Conservation (phyloP, 2,888 invertebrate genomes). For the Polyploca ridens region DNA sequence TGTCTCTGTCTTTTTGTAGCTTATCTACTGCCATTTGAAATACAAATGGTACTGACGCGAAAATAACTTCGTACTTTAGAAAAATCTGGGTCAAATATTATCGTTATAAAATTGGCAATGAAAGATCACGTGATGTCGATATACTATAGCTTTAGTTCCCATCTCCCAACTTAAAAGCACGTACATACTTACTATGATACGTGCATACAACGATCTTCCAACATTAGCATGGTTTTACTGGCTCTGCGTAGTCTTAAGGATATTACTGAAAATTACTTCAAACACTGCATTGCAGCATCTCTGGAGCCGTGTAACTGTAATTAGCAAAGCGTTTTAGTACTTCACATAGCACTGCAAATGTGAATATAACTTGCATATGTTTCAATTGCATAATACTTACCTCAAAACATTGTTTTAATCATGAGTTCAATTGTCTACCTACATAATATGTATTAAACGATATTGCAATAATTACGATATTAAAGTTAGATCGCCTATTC, state of each 20-base stretch:
- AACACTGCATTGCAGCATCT: constrained; percentile 72
- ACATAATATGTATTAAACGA: no score
- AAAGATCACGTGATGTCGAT: not conserved
- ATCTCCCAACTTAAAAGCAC: not conserved
- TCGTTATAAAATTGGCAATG: not conserved
- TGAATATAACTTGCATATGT: constrained; percentile 8
- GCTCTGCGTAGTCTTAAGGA: constrained; percentile 57
- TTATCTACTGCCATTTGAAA: no score
- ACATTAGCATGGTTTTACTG: constrained; percentile 30
- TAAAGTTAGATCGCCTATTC: no score
- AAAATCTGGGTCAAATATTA: not conserved
- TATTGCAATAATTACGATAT: no score
- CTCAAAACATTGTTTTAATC: no score
- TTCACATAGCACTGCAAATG: constrained; percentile 36
- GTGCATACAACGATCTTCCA: constrained; percentile 18
- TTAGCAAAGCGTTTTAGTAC: constrained; percentile 66
- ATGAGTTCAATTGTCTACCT: no score
- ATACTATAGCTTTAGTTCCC: not conserved
- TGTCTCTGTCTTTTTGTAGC: not conserved
- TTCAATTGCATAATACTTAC: not conserved
- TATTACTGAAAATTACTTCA: constrained; percentile 68
- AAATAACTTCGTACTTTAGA: not conserved
- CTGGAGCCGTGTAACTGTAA: constrained; percentile 57
- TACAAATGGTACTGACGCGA: not conserved
- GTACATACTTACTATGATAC: constrained; percentile 14